A percentile compares a stretch with the other conserved stretches of the same genome.
phyloP scores from a whole-genome alignment of 2,113 vertebrate species.

The Halcyon senegalensis region DNA sequence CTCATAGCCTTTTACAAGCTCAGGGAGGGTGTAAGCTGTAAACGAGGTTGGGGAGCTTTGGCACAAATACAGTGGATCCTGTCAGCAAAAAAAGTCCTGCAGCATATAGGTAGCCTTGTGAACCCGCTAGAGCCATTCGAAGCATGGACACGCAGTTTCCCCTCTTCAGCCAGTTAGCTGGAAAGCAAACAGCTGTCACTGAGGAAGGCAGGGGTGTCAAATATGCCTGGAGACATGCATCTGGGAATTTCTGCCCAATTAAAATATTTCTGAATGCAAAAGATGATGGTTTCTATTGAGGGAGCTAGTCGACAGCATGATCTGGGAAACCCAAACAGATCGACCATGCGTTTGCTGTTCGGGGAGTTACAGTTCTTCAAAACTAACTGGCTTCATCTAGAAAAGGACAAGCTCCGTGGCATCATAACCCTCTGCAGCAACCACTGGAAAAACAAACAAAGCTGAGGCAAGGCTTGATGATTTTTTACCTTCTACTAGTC shows the following conservation, averaged over 20 bases:
- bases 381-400: not conserved
- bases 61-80: conserved; percentile 35
- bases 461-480: not conserved
- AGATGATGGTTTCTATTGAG: not conserved
- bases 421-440: not conserved
- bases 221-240: not conserved
- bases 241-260: conserved; percentile 52
- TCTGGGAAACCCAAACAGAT: not conserved
- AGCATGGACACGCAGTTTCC: not conserved
- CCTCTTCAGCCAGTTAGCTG: not conserved
- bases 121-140: not conserved
- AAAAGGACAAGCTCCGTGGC: not conserved
- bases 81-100: not conserved
- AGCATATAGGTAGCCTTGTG: not conserved
- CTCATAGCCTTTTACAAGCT: conserved; percentile 38
- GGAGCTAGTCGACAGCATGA: not conserved
- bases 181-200: conserved; percentile 41
- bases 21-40: not conserved
- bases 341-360: accelerated
- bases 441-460: not conserved
- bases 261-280: conserved; percentile 28
- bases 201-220: conserved; percentile 17
- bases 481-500: not conserved
- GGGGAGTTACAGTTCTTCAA: not conserved
- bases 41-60: not conserved